Base-by-base conservation (phyloP, 2,888 invertebrate genomes). In the Pollenia angustigena region DNA sequence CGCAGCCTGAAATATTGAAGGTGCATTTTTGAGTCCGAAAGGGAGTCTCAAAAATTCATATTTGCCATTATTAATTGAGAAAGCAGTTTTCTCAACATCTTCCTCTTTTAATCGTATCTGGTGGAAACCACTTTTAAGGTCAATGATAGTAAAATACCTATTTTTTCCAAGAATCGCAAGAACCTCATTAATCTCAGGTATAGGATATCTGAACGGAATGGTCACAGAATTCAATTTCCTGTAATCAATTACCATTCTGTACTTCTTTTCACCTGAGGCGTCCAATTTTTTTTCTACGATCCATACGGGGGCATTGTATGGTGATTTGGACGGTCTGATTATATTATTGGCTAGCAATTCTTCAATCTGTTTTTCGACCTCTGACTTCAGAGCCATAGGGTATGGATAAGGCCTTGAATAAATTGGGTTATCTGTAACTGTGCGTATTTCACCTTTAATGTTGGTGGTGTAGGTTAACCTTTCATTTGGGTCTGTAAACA, bases 71-170 rank as follows among this genome's bases (percentile, higher is more conserved):
- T 66, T 54, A 1, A 75, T 66, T 1, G 69, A n/a, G 44, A 83
- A n/a, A 14, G 50, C 50, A 78, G 82, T 82, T 42, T 87, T 83
- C 14, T 82, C 87, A 1, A 79, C 69, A 18, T 83, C 85, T 3
- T 44, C 16, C 23, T 81, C 58, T 68, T 80, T 82, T n/a, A 88
- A 18, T 46, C 46, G 71, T 11, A 87, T 88, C 71, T 88, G 84
- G 16, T 87, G 84, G 32, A 86, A 87, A 11, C 87, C 78, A 23
- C 78, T 87, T 50, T 50, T 50, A 14, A 50, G 50, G 14, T 50
- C 50, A 14, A 50, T 12, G 14, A 50, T 14, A 11, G 50, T 14
- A 10, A 10, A 50, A 23, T 23, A 23, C 23, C 50, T 14, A 50
- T 50, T 50, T 50, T 50, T 50, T 50, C 23, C 23, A 23, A 23